Percentiles rank a stretch among this genome's conserved stretches.
phyloP scores from a whole-genome alignment of 2,888 invertebrate species.

The Erebia ligea region DNA sequence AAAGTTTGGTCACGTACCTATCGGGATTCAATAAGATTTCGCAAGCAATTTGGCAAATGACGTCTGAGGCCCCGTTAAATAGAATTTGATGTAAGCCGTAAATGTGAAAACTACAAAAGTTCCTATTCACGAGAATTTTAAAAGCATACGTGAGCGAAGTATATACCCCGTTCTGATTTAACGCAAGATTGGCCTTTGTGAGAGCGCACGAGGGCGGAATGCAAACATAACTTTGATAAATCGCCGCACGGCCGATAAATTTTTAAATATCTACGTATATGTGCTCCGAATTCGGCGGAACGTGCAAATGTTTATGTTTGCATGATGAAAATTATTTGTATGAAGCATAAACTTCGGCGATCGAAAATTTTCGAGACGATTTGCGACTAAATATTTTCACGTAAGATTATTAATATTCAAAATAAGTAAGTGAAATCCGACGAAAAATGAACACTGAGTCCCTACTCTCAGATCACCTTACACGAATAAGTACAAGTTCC shows the following conservation, averaged over 20 bases:
- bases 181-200: conserved; percentile 34
- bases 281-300: conserved; percentile 17
- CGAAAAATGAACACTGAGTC: too few relatives aligned
- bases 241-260: conserved; percentile 26
- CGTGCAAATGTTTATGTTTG: conserved; percentile 24
- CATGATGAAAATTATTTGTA: conserved; percentile 20
- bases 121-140: conserved; percentile 14
- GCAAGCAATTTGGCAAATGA: conserved; percentile 3
- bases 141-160: conserved; percentile 23
- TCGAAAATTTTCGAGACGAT: conserved; percentile 18
- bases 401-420: too few relatives aligned
- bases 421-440: too few relatives aligned
- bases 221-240: conserved; percentile 26
- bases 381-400: not conserved
- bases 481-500: too few relatives aligned
- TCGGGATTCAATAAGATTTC: not conserved
- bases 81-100: conserved; percentile 8
- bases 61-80: conserved; percentile 65
- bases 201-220: conserved; percentile 30
- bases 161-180: conserved; percentile 27
- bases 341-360: conserved; percentile 10
- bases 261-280: conserved; percentile 28
- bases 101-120: conserved; percentile 22
- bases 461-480: too few relatives aligned
- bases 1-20: not conserved